Base-by-base conservation (phyloP, 2,113 vertebrate species). In the Myrmophylax atrothorax region DNA sequence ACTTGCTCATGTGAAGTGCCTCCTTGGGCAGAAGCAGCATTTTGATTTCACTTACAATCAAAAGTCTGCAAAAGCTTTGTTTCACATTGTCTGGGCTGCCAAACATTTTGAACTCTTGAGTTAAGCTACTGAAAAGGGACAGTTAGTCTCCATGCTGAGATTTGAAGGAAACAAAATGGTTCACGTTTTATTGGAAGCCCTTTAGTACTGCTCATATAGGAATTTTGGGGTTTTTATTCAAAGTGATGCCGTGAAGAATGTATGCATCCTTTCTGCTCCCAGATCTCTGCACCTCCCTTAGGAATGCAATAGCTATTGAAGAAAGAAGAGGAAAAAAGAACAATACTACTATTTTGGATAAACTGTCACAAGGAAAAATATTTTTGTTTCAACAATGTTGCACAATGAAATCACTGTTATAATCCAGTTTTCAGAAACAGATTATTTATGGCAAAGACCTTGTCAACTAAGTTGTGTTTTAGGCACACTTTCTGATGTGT, bases 51-150 rank as follows among this genome's bases (percentile, higher is more conserved):
- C 38, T 89, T 63, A 14, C 14, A 52, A 2, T n/a, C 2, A 1
- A 28, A 93, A 78, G 26, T 40, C 76, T 89, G 64, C 50, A 15
- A 69, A 87, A 52, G 35, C 86, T 92, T 94, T 93, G 50, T 92
- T 94, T 93, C 56, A 33, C 9, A 0, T 10, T 89, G 73, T 33
- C 83, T 81, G 42, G 47, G 38, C 78, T 87, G 69, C 33, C 15
- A 68, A 93, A 87, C 89, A 52, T 74, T 93, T 89, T 86, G 94
- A 94, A 84, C 86, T 82, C 87, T 28, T 28, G 35, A 90, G 64
- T 77, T 78, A 87, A 90, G 76, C 83, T 93, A 29, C 76, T 90
- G 72, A 78, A 89, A 81, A 89, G 80, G 72, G 76, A 78, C 76
- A 67, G 55, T 81, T 80, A 77, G 60, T 74, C 69, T 92, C 42